These are phyloP conservation scores for Araneus ventricosus DNA, from an alignment of 1,140 invertebrate species.

Conservation along the genomic window DNA sequence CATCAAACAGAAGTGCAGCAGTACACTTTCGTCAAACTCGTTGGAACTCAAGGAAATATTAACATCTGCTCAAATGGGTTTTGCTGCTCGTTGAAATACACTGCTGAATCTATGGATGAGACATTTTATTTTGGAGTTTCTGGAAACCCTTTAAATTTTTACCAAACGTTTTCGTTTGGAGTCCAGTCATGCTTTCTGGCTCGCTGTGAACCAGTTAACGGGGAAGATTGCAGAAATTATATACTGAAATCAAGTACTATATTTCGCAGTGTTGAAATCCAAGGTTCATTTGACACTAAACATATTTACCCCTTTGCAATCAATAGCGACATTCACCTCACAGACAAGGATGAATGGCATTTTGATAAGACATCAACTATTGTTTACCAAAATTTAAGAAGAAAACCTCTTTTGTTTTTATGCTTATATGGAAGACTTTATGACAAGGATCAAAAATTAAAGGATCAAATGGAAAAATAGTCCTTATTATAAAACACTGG, in stretches of 20 bases:
- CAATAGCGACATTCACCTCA: background rate
- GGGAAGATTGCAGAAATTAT: background rate
- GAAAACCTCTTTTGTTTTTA: conserved; percentile 2
- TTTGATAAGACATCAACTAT: conserved; percentile 36
- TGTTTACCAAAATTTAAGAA: background rate
- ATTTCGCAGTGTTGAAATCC: conserved; percentile 37
- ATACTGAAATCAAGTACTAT: background rate
- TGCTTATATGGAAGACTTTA: conserved; percentile 61
- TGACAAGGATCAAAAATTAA: conserved; percentile 41
- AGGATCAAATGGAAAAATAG: no score
- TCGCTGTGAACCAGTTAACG: conserved; percentile 36
- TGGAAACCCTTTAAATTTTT: background rate
- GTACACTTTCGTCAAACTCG: conserved; percentile 38
- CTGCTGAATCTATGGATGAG: conserved; percentile 35
- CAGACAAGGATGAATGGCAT: background rate
- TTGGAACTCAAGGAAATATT: background rate
- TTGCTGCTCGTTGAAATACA: conserved; percentile 73
- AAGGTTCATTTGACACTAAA: conserved; percentile 47
- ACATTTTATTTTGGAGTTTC: conserved; percentile 47
- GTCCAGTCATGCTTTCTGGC: conserved; percentile 71
- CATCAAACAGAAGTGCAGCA: no score
- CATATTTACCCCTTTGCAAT: conserved; percentile 65
- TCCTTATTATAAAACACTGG: no score
- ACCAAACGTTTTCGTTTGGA: conserved; percentile 48
- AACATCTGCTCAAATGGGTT: conserved; percentile 64